Evolutionary conservation across 2,113 vertebrate species (phyloP), one percentile per base, ranked within the genome.

Genomic region (Lucifuga dentata): DNA sequence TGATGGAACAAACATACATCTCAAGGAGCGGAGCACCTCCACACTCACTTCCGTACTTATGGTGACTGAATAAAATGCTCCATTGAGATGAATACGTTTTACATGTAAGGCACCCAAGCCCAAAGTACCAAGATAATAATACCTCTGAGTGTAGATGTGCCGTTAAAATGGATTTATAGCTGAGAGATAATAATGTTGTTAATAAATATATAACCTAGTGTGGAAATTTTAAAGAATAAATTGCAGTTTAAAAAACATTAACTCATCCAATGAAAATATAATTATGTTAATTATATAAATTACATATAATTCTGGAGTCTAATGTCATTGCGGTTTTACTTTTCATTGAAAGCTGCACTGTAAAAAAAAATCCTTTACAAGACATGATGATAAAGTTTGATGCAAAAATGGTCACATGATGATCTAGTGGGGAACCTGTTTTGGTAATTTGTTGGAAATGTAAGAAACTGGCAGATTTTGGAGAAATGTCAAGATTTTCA

Each of bases 1-100:
- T 83, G 78, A 91, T 90, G 84, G 86, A 91, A 89, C 88, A 90
- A 91, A 89, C 87, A 86, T 77, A 78, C 83, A 66, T 84, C 66
- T 15, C 62, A 79, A 72, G 73, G 57, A 77, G 78, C 56, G 52
- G 41, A 43, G 41, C 49, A 43, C 43, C 19, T 57, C 38, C 2
- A 69, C 65, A 62, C 60, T 68, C 67, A n/a, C 62, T 49, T 48
- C 55, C 11, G 46, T 26, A 33, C 56, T 23, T 12, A 15, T 24
- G 67, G 17, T 21, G 64, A 65, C 64, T 58, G 70, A 73, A 80
- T 83, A 70, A 87, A 89, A 90, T 43, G 80, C 81, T 85, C 66
- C 68, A 65, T 58, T 74, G 81, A 82, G 73, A 81, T 52, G 17
- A 79, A 76, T 60, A 61, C 39, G 53, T 67, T 58, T 17, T 17